These are phyloP conservation scores for Oenanthe melanoleuca DNA, from an alignment of 2,113 vertebrate genomes.

Conservation along the genomic window DNA sequence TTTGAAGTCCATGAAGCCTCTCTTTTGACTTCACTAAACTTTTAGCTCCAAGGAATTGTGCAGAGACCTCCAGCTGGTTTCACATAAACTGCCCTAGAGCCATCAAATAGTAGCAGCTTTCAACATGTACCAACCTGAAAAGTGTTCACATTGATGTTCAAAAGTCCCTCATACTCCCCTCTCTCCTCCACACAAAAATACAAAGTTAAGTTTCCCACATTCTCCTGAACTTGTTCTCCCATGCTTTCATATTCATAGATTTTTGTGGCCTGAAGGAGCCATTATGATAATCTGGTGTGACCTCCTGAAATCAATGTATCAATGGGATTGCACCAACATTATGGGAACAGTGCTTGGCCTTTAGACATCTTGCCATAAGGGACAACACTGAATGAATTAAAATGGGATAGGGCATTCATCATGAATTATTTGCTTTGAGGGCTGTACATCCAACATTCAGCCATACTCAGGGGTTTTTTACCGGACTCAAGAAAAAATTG, in stretches of 20 bases:
- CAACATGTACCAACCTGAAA: neutral
- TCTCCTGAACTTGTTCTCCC: constrained; percentile 23
- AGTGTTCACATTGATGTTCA: neutral
- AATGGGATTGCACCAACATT: constrained; percentile 44
- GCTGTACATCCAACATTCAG: neutral
- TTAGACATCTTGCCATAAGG: constrained; percentile 39
- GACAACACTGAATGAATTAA: constrained; percentile 37
- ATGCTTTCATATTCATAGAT: constrained; percentile 62
- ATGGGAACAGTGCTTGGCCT: constrained; percentile 46
- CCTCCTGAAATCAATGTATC: constrained; percentile 61
- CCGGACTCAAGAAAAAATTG: neutral
- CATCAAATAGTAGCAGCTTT: neutral
- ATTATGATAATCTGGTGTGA: constrained; percentile 64
- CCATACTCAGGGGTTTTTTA: neutral
- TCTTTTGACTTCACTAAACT: neutral
- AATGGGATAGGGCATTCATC: constrained; percentile 19
- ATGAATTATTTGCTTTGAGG: constrained; percentile 41
- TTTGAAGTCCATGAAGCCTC: neutral
- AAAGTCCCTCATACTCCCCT: neutral
- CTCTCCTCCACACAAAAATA: constrained; percentile 6
- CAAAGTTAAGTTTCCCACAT: constrained; percentile 37
- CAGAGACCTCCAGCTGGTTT: neutral
- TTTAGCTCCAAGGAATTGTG: neutral
- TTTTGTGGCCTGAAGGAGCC: constrained; percentile 43
- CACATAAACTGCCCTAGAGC: neutral